Base-by-base conservation (phyloP, 2,113 vertebrate genomes). In the Paratilapia polleni region DNA sequence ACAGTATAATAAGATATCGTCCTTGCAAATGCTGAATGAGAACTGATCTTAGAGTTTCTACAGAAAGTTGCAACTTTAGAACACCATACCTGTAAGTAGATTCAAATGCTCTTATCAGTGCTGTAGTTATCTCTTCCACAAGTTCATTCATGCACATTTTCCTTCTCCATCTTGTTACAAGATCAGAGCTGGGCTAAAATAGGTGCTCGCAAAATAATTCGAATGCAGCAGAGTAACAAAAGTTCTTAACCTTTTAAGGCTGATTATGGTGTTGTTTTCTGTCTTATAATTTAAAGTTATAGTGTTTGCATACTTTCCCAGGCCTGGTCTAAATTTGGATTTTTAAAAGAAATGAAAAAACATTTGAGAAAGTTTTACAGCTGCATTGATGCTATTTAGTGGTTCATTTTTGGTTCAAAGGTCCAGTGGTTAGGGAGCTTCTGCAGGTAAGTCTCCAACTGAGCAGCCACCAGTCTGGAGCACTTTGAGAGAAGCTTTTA, bases 401-500 rank as follows among this genome's bases (percentile, higher is more conserved):
- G 85, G 80, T 70, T 63, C 13, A 43, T 3, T 74, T 79, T 56
- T 66, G 77, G 54, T 56, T 78, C 12, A 43, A n/a, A 68, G 12
- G 31, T 78, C 58, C 17, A 36, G 1, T 63, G 5, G 31, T 75
- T 8, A 19, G 20, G 4, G 17, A 12, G 56, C 38, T 13, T 89
- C 38, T 74, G 47, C n/a, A 52, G 57, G 76, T 8, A 5, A 38
- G 54, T 77, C 38, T 75, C 87, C 87, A 77, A 81, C 93, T 92
- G 84, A 92, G 82, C 90, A 88, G 74, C 68, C 90, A 94, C 83
- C 88, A 89, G 93, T 83, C 73, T 91, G 90, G 86, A 56, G 79
- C 68, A 0, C 57, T 60, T 76, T 78, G 31, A 76, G 38, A 56
- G 31, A 68, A 43, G 19, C 4, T 15, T 62, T 28, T 49, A 15